A percentile compares a stretch with the other conserved stretches of the same genome.
phyloP scores from a whole-genome alignment of 1,140 invertebrate genomes.

The Octopus sinensis region DNA sequence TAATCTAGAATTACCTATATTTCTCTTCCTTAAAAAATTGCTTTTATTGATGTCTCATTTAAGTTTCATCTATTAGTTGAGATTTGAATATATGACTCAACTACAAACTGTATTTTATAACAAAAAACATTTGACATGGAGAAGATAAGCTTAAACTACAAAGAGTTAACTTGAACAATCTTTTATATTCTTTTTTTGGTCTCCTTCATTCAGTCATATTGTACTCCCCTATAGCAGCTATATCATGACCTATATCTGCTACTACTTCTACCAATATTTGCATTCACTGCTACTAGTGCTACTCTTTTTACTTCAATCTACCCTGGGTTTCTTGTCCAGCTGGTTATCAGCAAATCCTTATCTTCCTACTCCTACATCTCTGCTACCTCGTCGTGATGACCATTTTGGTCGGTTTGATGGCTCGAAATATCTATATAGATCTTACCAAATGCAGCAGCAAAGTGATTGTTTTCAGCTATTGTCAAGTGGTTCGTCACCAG shows the following conservation, averaged over 20 bases:
- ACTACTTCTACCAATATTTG: neutral
- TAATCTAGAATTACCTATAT: too few species aligned
- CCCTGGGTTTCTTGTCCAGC: neutral
- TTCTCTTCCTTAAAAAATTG: too few species aligned
- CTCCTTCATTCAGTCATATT: too few species aligned
- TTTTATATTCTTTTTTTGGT: too few species aligned
- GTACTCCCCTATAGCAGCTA: too few species aligned
- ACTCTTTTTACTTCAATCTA: neutral
- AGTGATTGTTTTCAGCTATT: constrained; percentile 1
- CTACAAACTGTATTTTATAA: too few species aligned
- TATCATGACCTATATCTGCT: neutral
- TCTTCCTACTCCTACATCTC: neutral
- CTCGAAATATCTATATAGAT: neutral
- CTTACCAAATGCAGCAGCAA: neutral
- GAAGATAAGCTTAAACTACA: too few species aligned
- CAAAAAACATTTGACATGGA: too few species aligned
- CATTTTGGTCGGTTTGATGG: neutral
- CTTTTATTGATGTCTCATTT: too few species aligned
- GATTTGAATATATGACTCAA: too few species aligned
- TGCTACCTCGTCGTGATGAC: neutral
- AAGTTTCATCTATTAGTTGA: too few species aligned
- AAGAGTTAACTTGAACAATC: too few species aligned
- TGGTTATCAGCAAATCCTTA: neutral
- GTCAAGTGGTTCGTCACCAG: neutral
- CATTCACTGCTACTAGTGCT: neutral